These are phyloP conservation scores for Mya arenaria DNA, from an alignment of 1,140 invertebrate species.

Conservation along the genomic window DNA sequence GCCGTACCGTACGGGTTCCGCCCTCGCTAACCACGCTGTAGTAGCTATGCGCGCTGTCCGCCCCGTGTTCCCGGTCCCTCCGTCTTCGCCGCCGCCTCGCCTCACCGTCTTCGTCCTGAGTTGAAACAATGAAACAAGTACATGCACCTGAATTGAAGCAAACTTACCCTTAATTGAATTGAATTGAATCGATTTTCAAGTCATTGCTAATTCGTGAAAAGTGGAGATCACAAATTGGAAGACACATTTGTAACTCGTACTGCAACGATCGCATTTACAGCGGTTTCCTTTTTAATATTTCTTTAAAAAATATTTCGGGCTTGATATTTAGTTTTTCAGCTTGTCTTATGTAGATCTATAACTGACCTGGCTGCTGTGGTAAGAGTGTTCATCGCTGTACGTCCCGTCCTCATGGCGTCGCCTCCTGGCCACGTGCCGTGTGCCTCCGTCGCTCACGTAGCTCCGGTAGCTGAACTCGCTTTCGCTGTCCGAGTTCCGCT, in stretches of 20 bases:
- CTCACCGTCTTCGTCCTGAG: conserved; percentile 54
- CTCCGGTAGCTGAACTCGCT: conserved; percentile 79
- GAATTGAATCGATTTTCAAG: too few relatives aligned
- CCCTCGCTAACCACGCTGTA: conserved; percentile 78
- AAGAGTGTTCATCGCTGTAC: conserved; percentile 75
- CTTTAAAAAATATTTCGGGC: too few relatives aligned
- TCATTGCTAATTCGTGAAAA: too few relatives aligned
- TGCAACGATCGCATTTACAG: too few relatives aligned
- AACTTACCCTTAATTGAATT: too few relatives aligned
- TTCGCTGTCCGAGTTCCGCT: conserved; percentile 73
- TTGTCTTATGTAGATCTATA: too few relatives aligned
- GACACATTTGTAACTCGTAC: too few relatives aligned
- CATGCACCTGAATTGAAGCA: too few relatives aligned
- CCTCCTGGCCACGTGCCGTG: conserved; percentile 73
- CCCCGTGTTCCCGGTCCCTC: conserved; percentile 66
- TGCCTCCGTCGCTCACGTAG: conserved; percentile 76
- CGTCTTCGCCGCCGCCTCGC: conserved; percentile 59
- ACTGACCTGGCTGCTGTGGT: conserved; percentile 75
- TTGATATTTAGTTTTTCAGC: too few relatives aligned
- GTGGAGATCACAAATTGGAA: too few relatives aligned
- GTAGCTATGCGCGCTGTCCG: conserved; percentile 79
- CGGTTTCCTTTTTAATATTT: too few relatives aligned
- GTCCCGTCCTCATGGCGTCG: conserved; percentile 77
- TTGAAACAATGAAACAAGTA: background rate
- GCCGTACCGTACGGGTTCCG: conserved; percentile 69